Conservation (phyloP, 1,140 invertebrate species). For the Bombus vancouverensis region DNA sequence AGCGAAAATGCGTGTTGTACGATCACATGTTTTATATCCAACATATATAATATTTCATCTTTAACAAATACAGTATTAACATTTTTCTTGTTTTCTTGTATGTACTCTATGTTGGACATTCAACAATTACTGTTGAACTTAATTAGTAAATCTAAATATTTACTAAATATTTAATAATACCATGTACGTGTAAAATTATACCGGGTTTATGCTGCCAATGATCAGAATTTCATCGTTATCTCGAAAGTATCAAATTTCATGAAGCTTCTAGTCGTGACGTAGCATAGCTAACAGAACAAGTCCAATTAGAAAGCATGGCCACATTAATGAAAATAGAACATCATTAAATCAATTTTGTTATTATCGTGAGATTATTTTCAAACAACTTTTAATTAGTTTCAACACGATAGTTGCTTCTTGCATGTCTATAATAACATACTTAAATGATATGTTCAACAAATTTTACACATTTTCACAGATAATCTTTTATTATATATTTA, state of each 20-base stretch:
- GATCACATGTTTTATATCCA: too few relatives aligned
- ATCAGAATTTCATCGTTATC: neutral
- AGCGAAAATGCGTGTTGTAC: too few relatives aligned
- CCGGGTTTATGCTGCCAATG: neutral
- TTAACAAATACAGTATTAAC: neutral
- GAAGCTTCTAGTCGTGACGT: neutral
- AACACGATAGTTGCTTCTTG: neutral
- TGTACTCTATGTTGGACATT: neutral
- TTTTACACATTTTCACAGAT: neutral
- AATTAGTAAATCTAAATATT: neutral
- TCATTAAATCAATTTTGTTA: neutral
- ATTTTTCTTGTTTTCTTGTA: neutral
- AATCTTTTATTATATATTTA: too few relatives aligned
- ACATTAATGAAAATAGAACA: neutral
- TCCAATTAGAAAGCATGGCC: slow-evolving; percentile 8
- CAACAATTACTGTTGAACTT: neutral
- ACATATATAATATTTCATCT: neutral
- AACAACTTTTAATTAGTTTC: neutral
- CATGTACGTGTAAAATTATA: neutral
- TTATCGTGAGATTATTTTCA: slow-evolving; percentile 3
- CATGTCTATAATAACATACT: neutral
- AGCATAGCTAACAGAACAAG: neutral
- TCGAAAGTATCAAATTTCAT: neutral
- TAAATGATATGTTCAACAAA: neutral
- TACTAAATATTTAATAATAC: neutral